phyloP scores from a whole-genome alignment of 2,888 invertebrate genomes.

The Melinopterus prodromus region DNA sequence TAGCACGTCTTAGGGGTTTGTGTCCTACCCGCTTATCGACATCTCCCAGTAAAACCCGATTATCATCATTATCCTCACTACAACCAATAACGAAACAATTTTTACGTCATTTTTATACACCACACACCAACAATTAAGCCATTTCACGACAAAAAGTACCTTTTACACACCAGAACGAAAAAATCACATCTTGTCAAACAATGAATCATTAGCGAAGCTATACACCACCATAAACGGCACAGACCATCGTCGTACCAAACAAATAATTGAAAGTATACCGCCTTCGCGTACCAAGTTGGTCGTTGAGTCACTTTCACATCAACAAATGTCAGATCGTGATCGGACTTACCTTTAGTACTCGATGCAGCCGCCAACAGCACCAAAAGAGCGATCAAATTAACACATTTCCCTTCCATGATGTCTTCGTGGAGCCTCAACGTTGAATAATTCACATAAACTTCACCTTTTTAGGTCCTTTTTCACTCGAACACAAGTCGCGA shows the following conservation, averaged over 20 bases:
- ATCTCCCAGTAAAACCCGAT: too few relatives aligned
- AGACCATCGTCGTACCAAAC: not conserved
- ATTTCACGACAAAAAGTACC: not conserved
- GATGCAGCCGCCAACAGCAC: not conserved
- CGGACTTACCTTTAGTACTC: not conserved
- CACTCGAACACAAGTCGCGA: not conserved
- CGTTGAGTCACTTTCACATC: conserved; percentile 4
- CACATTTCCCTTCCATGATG: not conserved
- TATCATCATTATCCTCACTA: too few relatives aligned
- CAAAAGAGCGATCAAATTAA: not conserved
- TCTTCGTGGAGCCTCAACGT: not conserved
- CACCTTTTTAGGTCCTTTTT: not conserved
- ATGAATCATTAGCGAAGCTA: not conserved
- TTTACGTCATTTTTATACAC: too few relatives aligned
- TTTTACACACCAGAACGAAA: not conserved
- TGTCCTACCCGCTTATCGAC: not conserved
- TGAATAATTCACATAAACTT: not conserved
- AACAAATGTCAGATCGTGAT: not conserved
- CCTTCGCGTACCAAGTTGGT: not conserved
- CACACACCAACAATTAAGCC: not conserved
- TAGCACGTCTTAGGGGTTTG: not conserved
- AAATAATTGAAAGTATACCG: not conserved
- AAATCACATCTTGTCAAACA: not conserved
- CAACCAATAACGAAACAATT: too few relatives aligned
- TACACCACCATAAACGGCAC: not conserved